Evolutionary conservation across 64 coral and sea anemone genomes (phyloP).

Genomic region (Pocillopora verrucosa): DNA sequence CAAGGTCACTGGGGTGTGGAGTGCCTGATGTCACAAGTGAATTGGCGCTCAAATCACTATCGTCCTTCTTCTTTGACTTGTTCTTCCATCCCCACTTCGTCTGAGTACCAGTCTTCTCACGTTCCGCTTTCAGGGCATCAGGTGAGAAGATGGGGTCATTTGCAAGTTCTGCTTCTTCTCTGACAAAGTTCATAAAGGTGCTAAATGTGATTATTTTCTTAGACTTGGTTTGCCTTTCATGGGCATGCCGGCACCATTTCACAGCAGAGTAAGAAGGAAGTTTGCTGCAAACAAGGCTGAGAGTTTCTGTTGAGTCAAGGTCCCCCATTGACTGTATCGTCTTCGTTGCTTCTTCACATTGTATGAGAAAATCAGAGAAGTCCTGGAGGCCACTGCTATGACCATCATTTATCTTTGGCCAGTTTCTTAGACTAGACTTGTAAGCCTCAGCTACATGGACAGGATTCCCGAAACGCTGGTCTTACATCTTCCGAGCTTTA

Average conservation of each 20-base stretch:
- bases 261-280: slow-evolving; percentile 40
- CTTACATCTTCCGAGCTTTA: not conserved
- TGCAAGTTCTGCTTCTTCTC: slow-evolving; percentile 25
- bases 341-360: not conserved
- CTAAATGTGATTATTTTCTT: slow-evolving; percentile 16
- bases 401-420: too few species aligned
- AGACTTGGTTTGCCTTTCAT: not conserved
- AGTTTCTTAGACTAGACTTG: slow-evolving; percentile 4
- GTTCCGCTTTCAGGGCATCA: slow-evolving; percentile 38
- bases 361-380: slow-evolving; percentile 45
- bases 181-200: slow-evolving; percentile 42
- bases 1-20: not conserved
- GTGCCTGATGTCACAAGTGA: not conserved
- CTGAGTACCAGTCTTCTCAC: not conserved
- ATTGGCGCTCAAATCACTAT: not conserved
- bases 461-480: slow-evolving; percentile 45
- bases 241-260: slow-evolving; percentile 41
- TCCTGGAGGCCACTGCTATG: not conserved
- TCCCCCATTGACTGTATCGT: slow-evolving; percentile 21
- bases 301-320: slow-evolving; percentile 28
- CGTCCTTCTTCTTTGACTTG: slow-evolving; percentile 6
- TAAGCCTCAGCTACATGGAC: slow-evolving; percentile 53
- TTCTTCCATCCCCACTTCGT: slow-evolving; percentile 24
- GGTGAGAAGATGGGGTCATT: slow-evolving; percentile 45
- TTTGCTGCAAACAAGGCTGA: slow-evolving; percentile 1